Conservation (phyloP, 2,113 vertebrate genomes). For the Circaetus cinerascens region DNA sequence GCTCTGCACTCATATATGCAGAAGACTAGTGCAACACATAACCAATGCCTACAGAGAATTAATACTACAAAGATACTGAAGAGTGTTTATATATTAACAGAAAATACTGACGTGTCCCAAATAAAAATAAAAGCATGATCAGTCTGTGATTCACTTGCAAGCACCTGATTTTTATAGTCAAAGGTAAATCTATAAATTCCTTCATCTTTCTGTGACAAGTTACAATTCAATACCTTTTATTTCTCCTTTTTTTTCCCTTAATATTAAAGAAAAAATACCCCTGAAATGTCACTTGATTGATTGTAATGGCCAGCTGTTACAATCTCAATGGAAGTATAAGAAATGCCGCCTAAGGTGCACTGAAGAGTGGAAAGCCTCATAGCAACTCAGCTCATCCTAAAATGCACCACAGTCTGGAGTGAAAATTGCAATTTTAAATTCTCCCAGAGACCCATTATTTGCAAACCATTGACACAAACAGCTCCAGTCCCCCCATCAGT, state of each 20-base stretch:
- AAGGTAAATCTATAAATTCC: background rate
- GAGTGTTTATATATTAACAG: background rate
- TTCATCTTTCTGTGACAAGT: slow-evolving; percentile 13
- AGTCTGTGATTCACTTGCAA: background rate
- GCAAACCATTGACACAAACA: slow-evolving; percentile 77
- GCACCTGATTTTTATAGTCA: background rate
- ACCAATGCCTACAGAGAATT: background rate
- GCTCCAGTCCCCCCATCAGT: slow-evolving; percentile 63
- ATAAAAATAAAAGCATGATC: background rate
- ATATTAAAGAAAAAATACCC: slow-evolving; percentile 69
- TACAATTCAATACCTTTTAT: slow-evolving; percentile 60
- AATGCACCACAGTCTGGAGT: slow-evolving; percentile 65
- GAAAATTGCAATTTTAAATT: slow-evolving; percentile 75
- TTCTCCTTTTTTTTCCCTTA: slow-evolving; percentile 20
- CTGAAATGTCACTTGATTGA: slow-evolving; percentile 76
- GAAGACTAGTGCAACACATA: background rate
- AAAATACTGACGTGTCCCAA: background rate
- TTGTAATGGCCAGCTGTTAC: slow-evolving; percentile 73
- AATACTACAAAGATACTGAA: background rate
- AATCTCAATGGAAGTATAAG: slow-evolving; percentile 72
- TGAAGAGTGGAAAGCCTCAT: slow-evolving; percentile 70
- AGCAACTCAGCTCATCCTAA: slow-evolving; percentile 75
- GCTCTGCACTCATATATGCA: background rate
- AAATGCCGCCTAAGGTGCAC: slow-evolving; percentile 71
- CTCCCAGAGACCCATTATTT: slow-evolving; percentile 79